Base-by-base conservation (phyloP, 1,140 invertebrate genomes). In the Caerostris darwini region DNA sequence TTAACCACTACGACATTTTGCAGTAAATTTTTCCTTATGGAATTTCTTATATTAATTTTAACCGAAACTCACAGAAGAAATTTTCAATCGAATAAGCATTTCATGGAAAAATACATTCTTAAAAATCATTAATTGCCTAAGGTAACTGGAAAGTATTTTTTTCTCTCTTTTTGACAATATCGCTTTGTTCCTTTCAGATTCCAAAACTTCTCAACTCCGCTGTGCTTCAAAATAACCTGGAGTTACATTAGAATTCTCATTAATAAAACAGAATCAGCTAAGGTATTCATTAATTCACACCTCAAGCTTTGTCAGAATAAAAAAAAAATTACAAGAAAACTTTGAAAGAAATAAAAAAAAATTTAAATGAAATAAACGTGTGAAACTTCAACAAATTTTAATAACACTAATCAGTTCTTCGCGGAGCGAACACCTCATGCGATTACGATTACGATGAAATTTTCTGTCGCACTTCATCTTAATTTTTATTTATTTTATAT, bases 391-490 rank as follows among this genome's bases (percentile, higher is more conserved):
- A 17, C 12, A 64, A 64, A 64, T 87, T 87, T 53, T 87, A 67
- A 87, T 64, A 87, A 87, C 85, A 53, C 58, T 87, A 87, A 87
- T 87, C 64, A 87, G 59, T 61, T 14, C 59, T 67, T 64, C 85
- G 54, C 53, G 19, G 19, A 87, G 6, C 19, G 59, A 53, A 64
- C 34, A 64, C 19, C 34, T 17, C 17, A 5, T 58, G 19, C 34
- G 19, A 77, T 71, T 71, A 71, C 50, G 69, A 77, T 77, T 77
- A 50, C 34, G 34, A 50, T 77, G 34, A 77, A 50, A 77, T 12
- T 53, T 77, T 14, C 34, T 3, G 69, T 71, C 69, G n/a, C 71
- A 12, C 14, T 12, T 3, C 4, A 50, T 14, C 12, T 50, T 5
- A 14, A 67, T 67, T 50, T n/a, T n/a, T n/a, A n/a, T n/a, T n/a